Conservation (phyloP, 1,140 invertebrate species). For the Ctenoplectra terminalis region DNA sequence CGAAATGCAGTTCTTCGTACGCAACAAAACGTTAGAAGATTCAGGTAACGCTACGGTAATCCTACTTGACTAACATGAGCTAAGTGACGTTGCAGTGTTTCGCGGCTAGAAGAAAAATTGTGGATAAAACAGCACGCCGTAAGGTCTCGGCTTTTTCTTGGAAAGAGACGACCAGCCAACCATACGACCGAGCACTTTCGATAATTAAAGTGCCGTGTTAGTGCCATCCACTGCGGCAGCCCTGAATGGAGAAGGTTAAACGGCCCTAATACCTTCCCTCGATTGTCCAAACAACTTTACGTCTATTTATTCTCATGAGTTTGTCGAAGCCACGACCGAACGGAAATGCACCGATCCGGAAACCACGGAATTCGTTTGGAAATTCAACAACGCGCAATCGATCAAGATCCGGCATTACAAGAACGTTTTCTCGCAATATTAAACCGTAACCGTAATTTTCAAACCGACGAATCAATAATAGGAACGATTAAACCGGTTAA, state of each 20-base stretch:
- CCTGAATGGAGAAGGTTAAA: slow-evolving; percentile 42
- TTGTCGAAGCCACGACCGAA: slow-evolving; percentile 60
- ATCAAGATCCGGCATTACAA: slow-evolving; percentile 27
- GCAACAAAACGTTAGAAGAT: slow-evolving; percentile 80
- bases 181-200: slow-evolving; percentile 60
- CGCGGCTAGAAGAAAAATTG: slow-evolving; percentile 72
- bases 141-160: slow-evolving; percentile 37
- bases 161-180: slow-evolving; percentile 32
- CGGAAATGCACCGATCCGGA: slow-evolving; percentile 51
- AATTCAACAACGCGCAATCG: slow-evolving; percentile 38
- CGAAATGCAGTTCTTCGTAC: slow-evolving; percentile 73
- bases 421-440: slow-evolving; percentile 23
- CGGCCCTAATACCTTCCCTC: slow-evolving; percentile 54
- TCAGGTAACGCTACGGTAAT: slow-evolving; percentile 77
- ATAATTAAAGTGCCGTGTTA: slow-evolving; percentile 74
- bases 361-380: slow-evolving; percentile 47
- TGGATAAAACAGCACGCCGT: slow-evolving; percentile 39
- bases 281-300: slow-evolving; percentile 65
- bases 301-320: slow-evolving; percentile 67
- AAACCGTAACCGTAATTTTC: slow-evolving; percentile 35
- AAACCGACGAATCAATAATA: slow-evolving; percentile 45
- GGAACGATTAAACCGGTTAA: slow-evolving; percentile 50
- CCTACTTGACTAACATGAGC: slow-evolving; percentile 80
- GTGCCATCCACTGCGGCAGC: slow-evolving; percentile 22
- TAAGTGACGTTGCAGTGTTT: slow-evolving; percentile 71